Conservation (phyloP, 2,113 vertebrate genomes). For the Syrrhaptes paradoxus region DNA sequence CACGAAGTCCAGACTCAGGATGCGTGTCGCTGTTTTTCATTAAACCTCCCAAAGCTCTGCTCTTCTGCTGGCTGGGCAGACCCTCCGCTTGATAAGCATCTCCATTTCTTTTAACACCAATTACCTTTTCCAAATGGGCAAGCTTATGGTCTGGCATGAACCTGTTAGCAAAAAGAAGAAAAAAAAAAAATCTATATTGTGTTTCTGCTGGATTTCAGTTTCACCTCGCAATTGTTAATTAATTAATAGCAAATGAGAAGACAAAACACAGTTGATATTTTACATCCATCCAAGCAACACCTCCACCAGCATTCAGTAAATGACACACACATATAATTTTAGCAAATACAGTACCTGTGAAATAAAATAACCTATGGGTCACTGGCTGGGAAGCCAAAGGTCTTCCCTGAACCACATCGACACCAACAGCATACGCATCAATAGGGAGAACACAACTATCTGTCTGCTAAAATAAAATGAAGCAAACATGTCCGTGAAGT, state of each 20-base stretch:
- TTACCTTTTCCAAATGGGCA: conserved; percentile 44
- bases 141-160: conserved; percentile 84
- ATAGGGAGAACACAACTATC: background rate
- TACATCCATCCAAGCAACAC: background rate
- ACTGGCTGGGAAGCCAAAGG: background rate
- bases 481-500: background rate
- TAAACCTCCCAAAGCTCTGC: background rate
- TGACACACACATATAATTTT: background rate
- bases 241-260: background rate
- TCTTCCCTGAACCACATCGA: background rate
- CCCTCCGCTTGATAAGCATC: background rate
- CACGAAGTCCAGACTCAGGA: conserved; percentile 3
- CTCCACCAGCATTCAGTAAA: background rate
- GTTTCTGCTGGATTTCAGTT: background rate
- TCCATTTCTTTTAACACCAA: conserved; percentile 33
- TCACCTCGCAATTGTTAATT: background rate
- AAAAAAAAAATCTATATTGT: background rate
- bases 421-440: background rate
- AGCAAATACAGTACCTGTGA: background rate
- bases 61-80: conserved; percentile 35
- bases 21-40: conserved; percentile 11
- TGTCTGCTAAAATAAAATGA: background rate
- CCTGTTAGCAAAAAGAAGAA: conserved; percentile 64
- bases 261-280: background rate
- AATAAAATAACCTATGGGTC: background rate